Evolutionary conservation across 2,888 invertebrate genomes (phyloP), one percentile per base, ranked within the genome.

Genomic region (Pelosia muscerda): DNA sequence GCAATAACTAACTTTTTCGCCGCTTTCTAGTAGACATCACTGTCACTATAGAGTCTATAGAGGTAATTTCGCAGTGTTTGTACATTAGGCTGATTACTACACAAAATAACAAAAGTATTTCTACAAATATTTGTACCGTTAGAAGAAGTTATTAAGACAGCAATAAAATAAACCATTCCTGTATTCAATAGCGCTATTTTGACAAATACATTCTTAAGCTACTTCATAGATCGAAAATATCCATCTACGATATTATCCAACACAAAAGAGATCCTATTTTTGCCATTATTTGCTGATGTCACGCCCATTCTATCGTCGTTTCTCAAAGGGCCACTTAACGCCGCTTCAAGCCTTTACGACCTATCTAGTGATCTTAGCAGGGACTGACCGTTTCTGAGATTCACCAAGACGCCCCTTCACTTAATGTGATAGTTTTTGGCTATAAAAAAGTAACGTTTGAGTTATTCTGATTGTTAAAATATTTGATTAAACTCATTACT

Each of bases 281-380:
- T 61, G 53, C 42, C 28, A 66, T 72, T 49, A 49, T 49, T 77
- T 70, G 68, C 72, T 63, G 54, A 67, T 71, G 75, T 79, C 77
- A 66, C 23, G 54, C 23, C 22, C 68, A 66, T 31, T 56, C 65
- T 59, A 26, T 13, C 26, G 22, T 42, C 54, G 22, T 59, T 54
- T 65, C 68, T 72, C 67, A 53, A 57, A 79, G 66, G 65, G 28
- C 64, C 77, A 77, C 77, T 78, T 75, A 72, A 66, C 63, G 68
- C 66, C 63, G 54, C 69, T 65, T 67, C 64, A 56, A 58, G 77
- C 66, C 66, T 76, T 66, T 67, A n/a, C 60, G 38, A 67, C 28
- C 66, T 57, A 66, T 68, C 58, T n/a, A 58, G 42, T 70, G 77
- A 77, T 72, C 68, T 68, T 61, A 72, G 68, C n/a, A 59, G 66